These are phyloP conservation scores for Sebastes elongatus DNA, from an alignment of 2,797 vertebrate species.

Conservation along the genomic window DNA sequence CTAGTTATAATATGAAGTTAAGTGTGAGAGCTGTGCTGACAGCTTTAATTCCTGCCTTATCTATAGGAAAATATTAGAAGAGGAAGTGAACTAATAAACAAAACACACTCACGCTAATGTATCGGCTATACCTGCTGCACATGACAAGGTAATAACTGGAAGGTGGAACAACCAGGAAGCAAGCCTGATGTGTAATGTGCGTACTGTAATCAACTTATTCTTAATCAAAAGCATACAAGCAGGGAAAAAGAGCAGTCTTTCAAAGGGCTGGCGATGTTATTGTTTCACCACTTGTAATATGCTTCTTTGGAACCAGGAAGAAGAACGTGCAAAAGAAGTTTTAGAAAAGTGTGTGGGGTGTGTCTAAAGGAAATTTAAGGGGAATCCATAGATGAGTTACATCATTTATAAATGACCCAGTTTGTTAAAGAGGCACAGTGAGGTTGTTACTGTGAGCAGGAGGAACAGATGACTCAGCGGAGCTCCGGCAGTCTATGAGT, in stretches of 20 bases:
- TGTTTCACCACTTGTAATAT: too few species aligned
- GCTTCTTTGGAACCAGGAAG: not conserved
- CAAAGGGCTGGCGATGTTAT: too few species aligned
- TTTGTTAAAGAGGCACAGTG: not conserved
- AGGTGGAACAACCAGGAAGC: not conserved
- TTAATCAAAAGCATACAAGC: too few species aligned
- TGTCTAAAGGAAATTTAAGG: not conserved
- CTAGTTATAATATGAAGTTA: not conserved
- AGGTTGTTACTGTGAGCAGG: not conserved
- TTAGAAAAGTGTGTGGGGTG: too few species aligned
- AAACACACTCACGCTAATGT: not conserved
- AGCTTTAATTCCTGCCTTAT: not conserved
- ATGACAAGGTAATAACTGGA: not conserved
- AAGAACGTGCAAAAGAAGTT: not conserved
- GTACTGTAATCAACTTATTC: not conserved
- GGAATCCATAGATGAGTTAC: not conserved
- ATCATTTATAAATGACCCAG: conserved; percentile 6
- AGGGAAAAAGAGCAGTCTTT: too few species aligned
- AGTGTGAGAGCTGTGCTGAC: not conserved
- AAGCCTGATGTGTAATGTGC: not conserved
- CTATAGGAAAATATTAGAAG: not conserved
- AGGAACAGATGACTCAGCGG: conserved; percentile 62
- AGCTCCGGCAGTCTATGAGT: conserved; percentile 8
- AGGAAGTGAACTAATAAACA: not conserved
- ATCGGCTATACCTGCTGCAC: too few species aligned